These are phyloP conservation scores for Sebastes iracundus DNA, from an alignment of 2,797 vertebrate species.

Conservation along the genomic window DNA sequence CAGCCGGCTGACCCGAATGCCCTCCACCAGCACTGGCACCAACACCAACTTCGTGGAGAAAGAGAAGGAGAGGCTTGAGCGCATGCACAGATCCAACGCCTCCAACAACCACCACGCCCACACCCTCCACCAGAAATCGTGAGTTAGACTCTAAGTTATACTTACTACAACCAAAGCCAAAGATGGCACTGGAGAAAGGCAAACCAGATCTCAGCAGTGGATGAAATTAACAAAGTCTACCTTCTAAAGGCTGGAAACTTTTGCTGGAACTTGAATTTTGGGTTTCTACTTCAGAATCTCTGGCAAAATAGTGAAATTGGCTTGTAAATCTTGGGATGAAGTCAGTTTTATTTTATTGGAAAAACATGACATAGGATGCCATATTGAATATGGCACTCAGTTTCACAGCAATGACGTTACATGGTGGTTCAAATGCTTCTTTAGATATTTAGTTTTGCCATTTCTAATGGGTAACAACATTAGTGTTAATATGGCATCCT, in stretches of 20 bases:
- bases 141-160: conserved; percentile 48
- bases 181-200: neutral
- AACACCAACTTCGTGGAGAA: conserved; percentile 85
- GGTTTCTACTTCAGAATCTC: neutral
- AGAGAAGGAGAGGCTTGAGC: conserved; percentile 80
- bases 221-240: neutral
- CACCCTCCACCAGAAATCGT: conserved; percentile 79
- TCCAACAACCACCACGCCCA: conserved; percentile 78
- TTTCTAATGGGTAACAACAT: neutral
- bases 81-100: conserved; percentile 79
- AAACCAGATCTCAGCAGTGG: conserved; percentile 9
- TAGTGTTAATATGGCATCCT: neutral
- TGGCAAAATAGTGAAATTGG: neutral
- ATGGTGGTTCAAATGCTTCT: neutral
- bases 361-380: neutral
- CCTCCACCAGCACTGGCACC: conserved; percentile 86
- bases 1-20: conserved; percentile 83
- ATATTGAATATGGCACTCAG: neutral
- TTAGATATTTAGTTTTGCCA: neutral
- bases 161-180: conserved; percentile 22
- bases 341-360: neutral
- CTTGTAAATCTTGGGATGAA: neutral
- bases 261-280: neutral
- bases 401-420: neutral
- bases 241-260: neutral